Evolutionary conservation across 2,797 vertebrate genomes (phyloP), one percentile per base, ranked within the genome.

Genomic region (Psittacula derbiana): DNA sequence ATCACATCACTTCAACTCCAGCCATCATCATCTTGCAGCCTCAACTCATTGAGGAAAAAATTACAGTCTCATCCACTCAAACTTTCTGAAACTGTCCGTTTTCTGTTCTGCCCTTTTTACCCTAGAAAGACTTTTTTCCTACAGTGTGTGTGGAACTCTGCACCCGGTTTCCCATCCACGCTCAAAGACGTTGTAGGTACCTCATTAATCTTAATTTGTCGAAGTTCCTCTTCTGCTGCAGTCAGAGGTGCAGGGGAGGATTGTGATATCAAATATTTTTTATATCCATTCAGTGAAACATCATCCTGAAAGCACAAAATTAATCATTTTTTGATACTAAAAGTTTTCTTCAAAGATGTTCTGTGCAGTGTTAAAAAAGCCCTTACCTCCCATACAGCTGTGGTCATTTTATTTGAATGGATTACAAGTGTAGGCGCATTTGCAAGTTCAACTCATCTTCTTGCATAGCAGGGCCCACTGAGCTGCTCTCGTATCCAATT

Each of bases 221-320:
- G 98, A 97, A 99, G 98, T 92, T 99, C 99, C 96, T 99, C 99
- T 97, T 99, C 99, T 81, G 99, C 99, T 91, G 99, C 98, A 78
- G 99, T 99, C 92, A 99, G 96, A 30, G 99, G 99, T 31, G 98
- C 98, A 52, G 99, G 99, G 76, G 99, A 99, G 6, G 99, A 98
- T 88, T 98, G 98, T 14, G 98, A 98, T 60, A 98, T 97, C 97
- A 99, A 97, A 52, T 99, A 98, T 90, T 98, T 99, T 97, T 96
- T 99, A 97, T 99, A 99, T 69, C 99, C 99, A 80, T 92, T 98
- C 61, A 99, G 96, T 90, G 98, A 99, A 94, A 99, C 95, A 18
- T 99, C 99, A 57, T 99, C 99, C 99, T 99, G 96, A n/a, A 96
- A 94, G 86, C 31, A 98, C 19, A 97, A 21, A 72, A 50, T 43